These are phyloP conservation scores for Mesitornis unicolor DNA, from an alignment of 2,113 vertebrate species.

Conservation along the genomic window DNA sequence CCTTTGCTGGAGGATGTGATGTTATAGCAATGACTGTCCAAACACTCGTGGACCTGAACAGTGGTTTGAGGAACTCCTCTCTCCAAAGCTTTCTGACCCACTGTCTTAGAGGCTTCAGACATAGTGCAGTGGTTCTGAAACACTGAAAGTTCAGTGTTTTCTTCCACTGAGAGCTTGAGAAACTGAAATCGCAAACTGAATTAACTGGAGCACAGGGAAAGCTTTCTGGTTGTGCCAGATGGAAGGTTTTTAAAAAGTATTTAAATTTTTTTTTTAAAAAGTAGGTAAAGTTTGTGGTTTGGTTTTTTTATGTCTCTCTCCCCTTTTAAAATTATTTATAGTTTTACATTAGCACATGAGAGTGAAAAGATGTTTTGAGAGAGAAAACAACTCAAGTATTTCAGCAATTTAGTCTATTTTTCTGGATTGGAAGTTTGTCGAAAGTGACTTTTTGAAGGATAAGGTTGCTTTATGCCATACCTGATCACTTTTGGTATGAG, in stretches of 20 bases:
- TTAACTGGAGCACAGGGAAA: background rate
- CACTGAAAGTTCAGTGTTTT: background rate
- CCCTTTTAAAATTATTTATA: background rate
- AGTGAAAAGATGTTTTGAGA: background rate
- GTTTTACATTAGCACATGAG: background rate
- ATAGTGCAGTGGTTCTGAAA: fast-evolving
- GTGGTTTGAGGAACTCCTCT: background rate
- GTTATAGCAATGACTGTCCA: background rate
- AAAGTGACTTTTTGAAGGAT: background rate
- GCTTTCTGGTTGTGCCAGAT: background rate
- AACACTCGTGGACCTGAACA: background rate
- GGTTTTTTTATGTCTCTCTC: background rate
- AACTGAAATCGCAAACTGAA: background rate
- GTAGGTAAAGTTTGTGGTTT: background rate
- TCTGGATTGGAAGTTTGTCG: background rate
- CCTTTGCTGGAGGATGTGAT: background rate
- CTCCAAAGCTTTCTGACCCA: background rate
- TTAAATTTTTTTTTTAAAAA: background rate
- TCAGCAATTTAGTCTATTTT: background rate
- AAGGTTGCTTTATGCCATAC: background rate
- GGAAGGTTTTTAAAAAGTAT: background rate
- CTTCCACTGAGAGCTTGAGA: background rate
- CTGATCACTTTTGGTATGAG: background rate
- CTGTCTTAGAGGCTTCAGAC: background rate
- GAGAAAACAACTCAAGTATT: background rate